These are phyloP conservation scores for Hydraecia micacea DNA, from an alignment of 2,888 invertebrate species.

Conservation along the genomic window DNA sequence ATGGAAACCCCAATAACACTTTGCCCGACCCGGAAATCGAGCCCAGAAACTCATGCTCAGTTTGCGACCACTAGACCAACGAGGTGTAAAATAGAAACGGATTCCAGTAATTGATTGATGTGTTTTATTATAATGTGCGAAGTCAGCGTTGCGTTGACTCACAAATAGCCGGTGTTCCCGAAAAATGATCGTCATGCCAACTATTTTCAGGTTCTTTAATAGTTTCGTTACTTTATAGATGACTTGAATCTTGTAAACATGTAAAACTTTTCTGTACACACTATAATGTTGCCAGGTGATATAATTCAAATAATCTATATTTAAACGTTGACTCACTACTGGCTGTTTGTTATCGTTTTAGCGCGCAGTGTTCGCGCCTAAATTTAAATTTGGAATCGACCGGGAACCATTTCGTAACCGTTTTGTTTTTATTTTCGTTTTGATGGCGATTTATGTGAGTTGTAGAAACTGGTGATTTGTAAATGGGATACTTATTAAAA, in stretches of 20 bases:
- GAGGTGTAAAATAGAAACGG: too few relatives aligned
- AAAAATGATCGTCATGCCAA: slow-evolving; percentile 12
- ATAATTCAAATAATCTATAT: slow-evolving; percentile 76
- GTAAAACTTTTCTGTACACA: slow-evolving; percentile 49
- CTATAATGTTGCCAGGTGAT: slow-evolving; percentile 79
- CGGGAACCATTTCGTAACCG: slow-evolving; percentile 73
- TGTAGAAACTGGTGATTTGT: slow-evolving; percentile 41
- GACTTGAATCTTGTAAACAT: slow-evolving; percentile 44
- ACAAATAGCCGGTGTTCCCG: slow-evolving; percentile 25
- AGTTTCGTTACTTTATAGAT: slow-evolving; percentile 30
- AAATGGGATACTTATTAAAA: slow-evolving; percentile 15
- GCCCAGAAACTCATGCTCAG: too few relatives aligned
- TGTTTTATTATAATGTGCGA: not conserved
- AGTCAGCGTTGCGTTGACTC: slow-evolving; percentile 21
- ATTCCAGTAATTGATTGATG: slow-evolving; percentile 19
- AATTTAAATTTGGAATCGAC: slow-evolving; percentile 80
- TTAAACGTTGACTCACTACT: slow-evolving; percentile 78
- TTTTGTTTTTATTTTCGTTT: slow-evolving; percentile 67
- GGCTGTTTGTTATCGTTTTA: slow-evolving; percentile 74
- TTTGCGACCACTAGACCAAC: too few relatives aligned
- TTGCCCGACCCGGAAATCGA: too few relatives aligned
- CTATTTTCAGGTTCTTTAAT: slow-evolving; percentile 38
- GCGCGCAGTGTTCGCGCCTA: slow-evolving; percentile 78
- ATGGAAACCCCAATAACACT: too few relatives aligned
- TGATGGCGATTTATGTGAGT: slow-evolving; percentile 47